phyloP scores from a whole-genome alignment of 1,140 invertebrate genomes.

The Notospermus geniculatus region DNA sequence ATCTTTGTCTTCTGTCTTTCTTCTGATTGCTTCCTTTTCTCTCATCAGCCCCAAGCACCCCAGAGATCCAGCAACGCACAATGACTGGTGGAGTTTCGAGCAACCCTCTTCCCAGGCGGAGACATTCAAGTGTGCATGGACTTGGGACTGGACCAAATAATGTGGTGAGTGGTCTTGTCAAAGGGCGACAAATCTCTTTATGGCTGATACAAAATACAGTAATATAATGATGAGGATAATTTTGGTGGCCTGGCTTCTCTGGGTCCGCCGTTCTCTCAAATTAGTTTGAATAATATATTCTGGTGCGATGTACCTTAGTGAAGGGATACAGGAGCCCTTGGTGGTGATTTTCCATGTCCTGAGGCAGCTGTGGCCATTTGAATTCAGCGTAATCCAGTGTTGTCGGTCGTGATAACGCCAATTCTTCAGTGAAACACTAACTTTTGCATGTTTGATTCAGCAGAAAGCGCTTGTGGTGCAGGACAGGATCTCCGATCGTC shows the following conservation, averaged over 20 bases:
- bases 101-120: slow-evolving; percentile 7
- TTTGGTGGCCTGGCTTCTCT: too few relatives aligned
- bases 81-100: slow-evolving; percentile 13
- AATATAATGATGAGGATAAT: too few relatives aligned
- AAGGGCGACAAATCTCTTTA: too few relatives aligned
- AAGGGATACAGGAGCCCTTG: too few relatives aligned
- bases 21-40: neutral
- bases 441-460: slow-evolving; percentile 6
- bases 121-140: slow-evolving; percentile 23
- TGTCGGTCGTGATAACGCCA: too few relatives aligned
- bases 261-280: too few relatives aligned
- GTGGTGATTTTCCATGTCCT: too few relatives aligned
- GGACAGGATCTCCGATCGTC: slow-evolving; percentile 16
- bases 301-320: too few relatives aligned
- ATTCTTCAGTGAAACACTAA: neutral
- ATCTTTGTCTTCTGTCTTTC: neutral
- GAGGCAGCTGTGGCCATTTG: too few relatives aligned
- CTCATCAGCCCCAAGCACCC: slow-evolving; percentile 23
- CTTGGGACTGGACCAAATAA: slow-evolving; percentile 1
- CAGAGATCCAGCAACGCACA: slow-evolving; percentile 18
- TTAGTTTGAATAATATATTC: too few relatives aligned
- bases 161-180: neutral
- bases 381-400: too few relatives aligned
- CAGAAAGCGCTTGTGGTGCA: slow-evolving; percentile 18
- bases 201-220: too few relatives aligned